A percentile compares a stretch with the other conserved stretches of the same genome.
Evolutionary conservation across 2,797 vertebrate species (phyloP).

Genomic region (Choloepus didactylus): DNA sequence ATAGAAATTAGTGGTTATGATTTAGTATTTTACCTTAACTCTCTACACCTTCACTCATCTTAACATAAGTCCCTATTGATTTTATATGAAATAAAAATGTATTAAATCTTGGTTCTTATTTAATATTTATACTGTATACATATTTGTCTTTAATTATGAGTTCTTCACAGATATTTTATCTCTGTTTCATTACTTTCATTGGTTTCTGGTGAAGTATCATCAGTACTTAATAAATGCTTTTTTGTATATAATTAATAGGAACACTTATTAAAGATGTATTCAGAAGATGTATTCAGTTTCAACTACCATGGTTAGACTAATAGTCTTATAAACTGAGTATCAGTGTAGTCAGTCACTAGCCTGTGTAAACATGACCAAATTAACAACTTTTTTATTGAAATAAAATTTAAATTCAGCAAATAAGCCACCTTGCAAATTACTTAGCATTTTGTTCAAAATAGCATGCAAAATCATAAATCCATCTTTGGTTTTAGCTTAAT

Average conservation of each 20-base stretch:
- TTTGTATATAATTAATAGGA: background rate
- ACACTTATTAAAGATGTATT: background rate
- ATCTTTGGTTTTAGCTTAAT: constrained; percentile 47
- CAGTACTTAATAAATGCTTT: background rate
- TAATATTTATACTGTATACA: background rate
- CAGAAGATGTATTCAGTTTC: background rate
- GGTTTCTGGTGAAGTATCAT: background rate
- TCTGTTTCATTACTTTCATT: background rate
- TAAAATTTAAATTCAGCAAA: constrained; percentile 38
- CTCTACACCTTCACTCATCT: background rate
- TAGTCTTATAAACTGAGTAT: constrained; percentile 49
- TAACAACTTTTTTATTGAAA: constrained; percentile 30
- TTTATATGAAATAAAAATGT: constrained; percentile 1
- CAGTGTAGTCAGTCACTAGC: background rate
- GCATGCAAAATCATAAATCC: background rate
- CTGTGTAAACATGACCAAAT: constrained; percentile 59
- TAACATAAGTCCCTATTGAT: constrained; percentile 14
- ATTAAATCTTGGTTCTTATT: constrained; percentile 39
- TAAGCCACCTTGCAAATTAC: background rate
- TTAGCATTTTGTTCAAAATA: constrained; percentile 44
- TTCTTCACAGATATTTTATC: background rate
- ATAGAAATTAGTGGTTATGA: background rate
- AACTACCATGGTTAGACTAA: background rate
- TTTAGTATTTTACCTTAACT: constrained; percentile 14
- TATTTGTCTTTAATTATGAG: constrained; percentile 10